A percentile compares a stretch with the other conserved stretches of the same genome.
phyloP scores from a whole-genome alignment of 2,113 vertebrate genomes.

The Mormoops blainvillei region DNA sequence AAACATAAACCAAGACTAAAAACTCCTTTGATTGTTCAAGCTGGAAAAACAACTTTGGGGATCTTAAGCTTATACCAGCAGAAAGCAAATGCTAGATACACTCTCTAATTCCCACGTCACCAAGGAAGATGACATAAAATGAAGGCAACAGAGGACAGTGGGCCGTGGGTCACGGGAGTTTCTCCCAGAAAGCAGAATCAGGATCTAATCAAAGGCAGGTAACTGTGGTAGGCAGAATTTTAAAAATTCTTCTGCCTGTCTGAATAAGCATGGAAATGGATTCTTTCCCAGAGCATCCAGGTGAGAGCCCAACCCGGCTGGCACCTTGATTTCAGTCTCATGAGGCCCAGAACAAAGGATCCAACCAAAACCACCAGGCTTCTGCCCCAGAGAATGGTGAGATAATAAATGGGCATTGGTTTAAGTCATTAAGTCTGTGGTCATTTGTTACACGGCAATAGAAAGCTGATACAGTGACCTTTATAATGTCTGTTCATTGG shows the following conservation, averaged over 20 bases:
- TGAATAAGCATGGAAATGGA: neutral
- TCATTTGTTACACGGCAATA: neutral
- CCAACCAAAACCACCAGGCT: neutral
- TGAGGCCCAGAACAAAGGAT: neutral
- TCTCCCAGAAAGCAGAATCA: neutral
- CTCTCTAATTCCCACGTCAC: neutral
- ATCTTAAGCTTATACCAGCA: neutral
- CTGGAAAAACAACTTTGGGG: conserved; percentile 9
- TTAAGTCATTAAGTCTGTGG: neutral
- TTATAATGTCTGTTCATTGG: neutral
- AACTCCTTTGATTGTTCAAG: neutral
- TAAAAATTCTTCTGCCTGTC: neutral
- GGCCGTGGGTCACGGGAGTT: neutral
- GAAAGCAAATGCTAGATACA: neutral
- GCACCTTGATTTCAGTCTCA: neutral
- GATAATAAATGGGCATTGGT: neutral
- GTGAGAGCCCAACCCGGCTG: neutral
- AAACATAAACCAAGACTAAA: neutral
- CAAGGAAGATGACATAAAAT: neutral
- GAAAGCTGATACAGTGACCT: neutral
- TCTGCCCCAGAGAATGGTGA: neutral
- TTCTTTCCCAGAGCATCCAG: neutral
- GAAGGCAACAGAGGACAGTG: neutral
- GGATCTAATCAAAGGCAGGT: neutral
- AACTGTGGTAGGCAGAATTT: neutral